Conservation (phyloP, 2,113 vertebrate species). For the Trichechus manatus region DNA sequence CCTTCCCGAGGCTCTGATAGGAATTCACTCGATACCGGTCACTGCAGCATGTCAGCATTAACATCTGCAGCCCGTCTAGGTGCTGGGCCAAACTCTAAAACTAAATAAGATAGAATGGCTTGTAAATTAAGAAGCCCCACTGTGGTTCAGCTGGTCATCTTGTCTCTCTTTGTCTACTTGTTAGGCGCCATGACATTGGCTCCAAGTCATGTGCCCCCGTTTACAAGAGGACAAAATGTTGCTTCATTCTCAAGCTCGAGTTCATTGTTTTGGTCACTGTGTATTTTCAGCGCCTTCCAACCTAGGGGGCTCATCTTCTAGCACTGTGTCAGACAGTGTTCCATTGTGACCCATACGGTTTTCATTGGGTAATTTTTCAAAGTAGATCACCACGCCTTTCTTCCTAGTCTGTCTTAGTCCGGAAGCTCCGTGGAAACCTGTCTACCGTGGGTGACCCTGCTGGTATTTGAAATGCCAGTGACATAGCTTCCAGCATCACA, state of each 20-base stretch:
- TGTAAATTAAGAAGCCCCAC: neutral
- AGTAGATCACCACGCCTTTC: neutral
- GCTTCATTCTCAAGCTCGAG: neutral
- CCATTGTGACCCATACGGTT: neutral
- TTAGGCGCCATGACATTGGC: no score
- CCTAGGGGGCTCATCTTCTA: neutral
- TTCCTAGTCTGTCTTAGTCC: neutral
- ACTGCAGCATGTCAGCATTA: neutral
- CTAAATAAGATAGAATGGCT: neutral
- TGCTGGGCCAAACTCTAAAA: neutral
- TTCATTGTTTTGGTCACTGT: neutral
- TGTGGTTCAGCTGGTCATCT: neutral
- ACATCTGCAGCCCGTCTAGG: neutral
- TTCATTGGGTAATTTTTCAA: neutral
- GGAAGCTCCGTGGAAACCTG: neutral
- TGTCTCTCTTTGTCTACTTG: neutral
- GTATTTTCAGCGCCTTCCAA: neutral
- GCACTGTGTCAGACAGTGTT: neutral
- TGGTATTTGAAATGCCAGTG: neutral
- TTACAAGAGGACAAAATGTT: neutral
- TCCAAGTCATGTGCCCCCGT: no score
- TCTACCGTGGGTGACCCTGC: neutral
- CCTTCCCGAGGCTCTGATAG: neutral
- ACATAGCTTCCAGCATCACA: neutral
- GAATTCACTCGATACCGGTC: neutral